Base-by-base conservation (phyloP, 2,888 invertebrate genomes). In the Apoda limacodes region DNA sequence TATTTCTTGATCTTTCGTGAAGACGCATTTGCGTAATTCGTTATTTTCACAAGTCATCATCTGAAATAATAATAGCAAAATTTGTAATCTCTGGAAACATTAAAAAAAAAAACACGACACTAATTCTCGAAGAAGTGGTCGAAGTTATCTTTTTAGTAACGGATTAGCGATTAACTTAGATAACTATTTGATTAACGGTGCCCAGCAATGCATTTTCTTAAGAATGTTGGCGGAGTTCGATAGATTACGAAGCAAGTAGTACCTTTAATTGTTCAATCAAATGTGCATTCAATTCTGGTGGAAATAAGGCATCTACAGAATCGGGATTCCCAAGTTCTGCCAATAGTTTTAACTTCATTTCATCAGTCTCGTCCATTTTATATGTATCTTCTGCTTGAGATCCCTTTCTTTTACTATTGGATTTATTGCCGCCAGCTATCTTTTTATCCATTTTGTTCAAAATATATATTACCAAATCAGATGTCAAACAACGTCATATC, bases 251-350 rank as follows among this genome's bases (percentile, higher is more conserved):
- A n/a, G n/a, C n/a, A n/a, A n/a, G n/a, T n/a, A n/a, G n/a, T 47
- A 87, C 87, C 64, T 82, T 78, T 20, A 87, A 65, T 50, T 85
- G 83, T 38, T 83, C 82, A 39, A 83, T 74, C 28, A 87, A 60
- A 60, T 84, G 84, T 17, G 69, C 66, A 55, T 86, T 86, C n/a
- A 86, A 48, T 52, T 87, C 85, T 21, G 84, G 70, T 1, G 86
- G 85, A 52, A 84, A 85, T 21, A 85, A 49, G 15, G 78, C 51
- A 50, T 84, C 80, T 9, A 76, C 74, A 7, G 72, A 50, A 3
- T 71, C 70, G 1, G 70, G 61, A 21, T 65, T 68, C 10, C 64
- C 70, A 9, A 72, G 43, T 4, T 55, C 59, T 5, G 60, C 67
- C 9, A 80, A 45, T 70, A 80, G 70, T 58, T 75, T 80, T 1